Base-by-base conservation (phyloP, 2,113 vertebrate species). In the Anoplopoma fimbria region DNA sequence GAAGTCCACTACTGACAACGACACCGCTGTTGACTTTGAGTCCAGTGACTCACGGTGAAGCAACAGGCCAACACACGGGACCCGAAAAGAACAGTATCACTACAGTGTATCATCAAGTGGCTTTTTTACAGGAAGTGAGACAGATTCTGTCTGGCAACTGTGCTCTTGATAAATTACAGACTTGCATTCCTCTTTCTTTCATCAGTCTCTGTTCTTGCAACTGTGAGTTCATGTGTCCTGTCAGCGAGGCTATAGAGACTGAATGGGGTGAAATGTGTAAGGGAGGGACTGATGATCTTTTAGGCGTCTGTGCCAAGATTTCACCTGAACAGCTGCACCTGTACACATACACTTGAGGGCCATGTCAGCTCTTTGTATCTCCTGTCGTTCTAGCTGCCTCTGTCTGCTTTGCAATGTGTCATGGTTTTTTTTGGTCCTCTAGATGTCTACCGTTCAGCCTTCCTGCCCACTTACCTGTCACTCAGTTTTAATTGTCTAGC, bases 321-420 rank as follows among this genome's bases (percentile, higher is more conserved):
- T 83, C 86, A 84, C 83, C 71, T 87, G 81, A 64, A 78, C 78
- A 77, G 77, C 73, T 89, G 65, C 87, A 92, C 85, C 78, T 89
- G 79, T 49, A 72, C 45, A 78, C 58, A 82, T 25, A 81, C 53
- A 79, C 76, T 14, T 21, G 17, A 83, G 60, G 72, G 70, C 79
- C 34, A 75, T 4, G 62, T 88, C 83, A 75, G 68, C 79, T 79
- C 79, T 80, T 71, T 10, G 4, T 77, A 83, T 82, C 72, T 65
- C 36, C 65, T 77, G 60, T 88, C 77, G 85, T 76, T 80, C 64
- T 65, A 12, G 80, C 69, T 36, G 31, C 74, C 55, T 77, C 23
- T 53, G 68, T 79, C 63, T 84, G 31, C 72, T 75, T 79, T 1
- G 53, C 57, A 83, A 45, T 7, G n/a, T 58, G 47, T 25, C 77